Percentiles rank a stretch among this genome's conserved stretches.
Evolutionary conservation across 2,888 invertebrate genomes (phyloP).

Genomic region (Chalcosyrphus nemorum): DNA sequence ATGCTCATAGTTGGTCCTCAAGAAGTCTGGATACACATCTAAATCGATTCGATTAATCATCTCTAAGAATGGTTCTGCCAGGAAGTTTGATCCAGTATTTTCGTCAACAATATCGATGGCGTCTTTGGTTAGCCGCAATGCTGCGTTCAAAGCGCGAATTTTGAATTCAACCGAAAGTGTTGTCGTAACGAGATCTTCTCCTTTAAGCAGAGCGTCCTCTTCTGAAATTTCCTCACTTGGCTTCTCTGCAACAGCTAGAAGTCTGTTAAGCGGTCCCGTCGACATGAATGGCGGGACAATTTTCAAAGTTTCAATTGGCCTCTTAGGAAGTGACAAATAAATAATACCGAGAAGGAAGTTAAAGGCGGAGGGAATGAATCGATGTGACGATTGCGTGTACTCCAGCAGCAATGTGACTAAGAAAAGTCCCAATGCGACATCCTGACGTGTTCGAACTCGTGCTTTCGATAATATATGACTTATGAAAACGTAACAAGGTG

Average conservation of each 20-base stretch:
- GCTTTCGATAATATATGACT: constrained; percentile 88
- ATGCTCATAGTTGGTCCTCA: constrained; percentile 82
- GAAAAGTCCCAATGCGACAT: constrained; percentile 90
- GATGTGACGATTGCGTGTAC: constrained; percentile 90
- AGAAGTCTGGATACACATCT: constrained; percentile 85
- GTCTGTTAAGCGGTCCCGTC: constrained; percentile 83
- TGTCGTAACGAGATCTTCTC: constrained; percentile 83
- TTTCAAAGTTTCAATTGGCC: constrained; percentile 84
- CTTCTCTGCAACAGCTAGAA: constrained; percentile 84
- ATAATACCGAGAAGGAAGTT: constrained; percentile 91
- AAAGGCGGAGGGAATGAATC: constrained; percentile 90
- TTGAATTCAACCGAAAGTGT: constrained; percentile 85
- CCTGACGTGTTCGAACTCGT: constrained; percentile 85
- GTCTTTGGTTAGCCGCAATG: constrained; percentile 84
- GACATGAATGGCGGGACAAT: constrained; percentile 87
- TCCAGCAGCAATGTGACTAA: constrained; percentile 89
- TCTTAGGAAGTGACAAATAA: constrained; percentile 87
- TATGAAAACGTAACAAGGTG: constrained; percentile 92
- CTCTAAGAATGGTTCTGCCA: constrained; percentile 84
- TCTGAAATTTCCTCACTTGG: constrained; percentile 80
- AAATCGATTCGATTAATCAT: constrained; percentile 84
- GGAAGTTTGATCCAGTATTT: constrained; percentile 77
- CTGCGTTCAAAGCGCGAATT: constrained; percentile 84
- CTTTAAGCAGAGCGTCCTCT: constrained; percentile 78
- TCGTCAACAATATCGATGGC: constrained; percentile 83